A percentile compares a stretch with the other conserved stretches of the same genome.
These are phyloP conservation scores for Scaeva pyrastri DNA, from an alignment of 2,888 invertebrate species.

Conservation along the genomic window DNA sequence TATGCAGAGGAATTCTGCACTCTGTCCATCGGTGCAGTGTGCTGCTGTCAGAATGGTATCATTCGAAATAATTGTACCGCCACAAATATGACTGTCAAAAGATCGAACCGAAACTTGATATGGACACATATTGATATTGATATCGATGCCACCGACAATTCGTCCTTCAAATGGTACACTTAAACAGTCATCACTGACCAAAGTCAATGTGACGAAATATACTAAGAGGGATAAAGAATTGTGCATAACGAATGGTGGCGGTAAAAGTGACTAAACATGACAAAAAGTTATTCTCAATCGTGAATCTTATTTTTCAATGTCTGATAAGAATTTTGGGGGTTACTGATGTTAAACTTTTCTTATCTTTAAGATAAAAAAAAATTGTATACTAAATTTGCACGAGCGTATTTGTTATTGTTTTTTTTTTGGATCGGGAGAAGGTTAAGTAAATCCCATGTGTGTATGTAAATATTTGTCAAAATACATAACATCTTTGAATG, in stretches of 20 bases:
- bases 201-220: background rate
- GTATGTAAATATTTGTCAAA: too few relatives aligned
- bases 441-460: too few relatives aligned
- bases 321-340: background rate
- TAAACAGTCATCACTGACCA: background rate
- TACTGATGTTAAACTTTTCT: background rate
- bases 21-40: background rate
- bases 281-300: background rate
- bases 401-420: too few relatives aligned
- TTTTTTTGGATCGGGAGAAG: too few relatives aligned
- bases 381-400: too few relatives aligned
- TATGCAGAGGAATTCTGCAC: background rate
- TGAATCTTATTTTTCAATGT: background rate
- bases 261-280: background rate
- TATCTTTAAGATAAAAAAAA: conserved; percentile 6
- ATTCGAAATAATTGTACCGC: background rate
- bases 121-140: background rate
- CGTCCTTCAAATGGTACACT: background rate
- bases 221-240: background rate
- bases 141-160: background rate
- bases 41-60: background rate
- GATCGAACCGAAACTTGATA: conserved; percentile 11
- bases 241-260: background rate
- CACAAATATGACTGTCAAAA: background rate
- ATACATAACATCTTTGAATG: too few relatives aligned